Conservation (phyloP, 2,797 vertebrate species). For the Acridotheres tristis region DNA sequence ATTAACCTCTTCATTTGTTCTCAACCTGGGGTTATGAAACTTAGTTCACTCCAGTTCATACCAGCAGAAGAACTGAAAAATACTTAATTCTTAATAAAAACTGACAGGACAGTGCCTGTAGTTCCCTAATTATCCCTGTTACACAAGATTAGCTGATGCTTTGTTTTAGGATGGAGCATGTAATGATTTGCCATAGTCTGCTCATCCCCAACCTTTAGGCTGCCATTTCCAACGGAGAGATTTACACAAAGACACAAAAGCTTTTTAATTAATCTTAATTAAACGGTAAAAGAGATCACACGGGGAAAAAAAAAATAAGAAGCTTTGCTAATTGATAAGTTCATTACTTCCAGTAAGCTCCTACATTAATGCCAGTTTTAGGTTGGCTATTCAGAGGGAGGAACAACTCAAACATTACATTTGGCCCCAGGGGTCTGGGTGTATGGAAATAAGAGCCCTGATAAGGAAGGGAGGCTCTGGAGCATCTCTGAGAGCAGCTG, state of each 20-base stretch:
- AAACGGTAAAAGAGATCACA: not conserved
- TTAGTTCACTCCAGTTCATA: not conserved
- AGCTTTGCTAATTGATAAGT: not conserved
- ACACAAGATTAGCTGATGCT: not conserved
- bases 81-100: not conserved
- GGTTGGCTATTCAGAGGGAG: not conserved
- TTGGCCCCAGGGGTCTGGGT: not conserved
- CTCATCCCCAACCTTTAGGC: not conserved
- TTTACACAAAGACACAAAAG: not conserved
- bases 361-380: not conserved
- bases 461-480: not conserved
- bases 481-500: not conserved
- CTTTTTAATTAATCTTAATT: slow-evolving; percentile 9
- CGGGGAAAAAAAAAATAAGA: too few relatives aligned
- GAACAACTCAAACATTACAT: not conserved
- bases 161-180: not conserved
- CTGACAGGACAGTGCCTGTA: not conserved
- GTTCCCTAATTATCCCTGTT: not conserved
- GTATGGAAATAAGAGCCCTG: not conserved
- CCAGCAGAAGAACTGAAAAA: not conserved
- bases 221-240: not conserved
- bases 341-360: not conserved
- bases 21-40: not conserved
- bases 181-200: not conserved
- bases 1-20: not conserved